These are phyloP conservation scores for Myxocyprinus asiaticus DNA, from an alignment of 2,113 vertebrate genomes.

Conservation along the genomic window DNA sequence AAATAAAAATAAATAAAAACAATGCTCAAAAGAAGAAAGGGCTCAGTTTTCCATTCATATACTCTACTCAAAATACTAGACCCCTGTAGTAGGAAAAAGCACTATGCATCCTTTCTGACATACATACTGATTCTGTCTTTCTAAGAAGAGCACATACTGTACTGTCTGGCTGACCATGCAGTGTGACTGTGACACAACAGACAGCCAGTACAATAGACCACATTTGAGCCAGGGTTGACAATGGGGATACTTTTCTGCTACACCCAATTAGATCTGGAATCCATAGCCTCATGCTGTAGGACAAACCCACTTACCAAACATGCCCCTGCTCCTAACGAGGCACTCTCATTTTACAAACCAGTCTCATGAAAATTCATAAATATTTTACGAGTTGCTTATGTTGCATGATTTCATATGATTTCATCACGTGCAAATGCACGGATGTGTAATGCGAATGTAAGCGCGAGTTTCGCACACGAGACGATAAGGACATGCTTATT, in stretches of 20 bases:
- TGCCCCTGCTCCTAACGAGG: conserved; percentile 63
- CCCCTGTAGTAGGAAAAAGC: neutral
- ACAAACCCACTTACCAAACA: conserved; percentile 43
- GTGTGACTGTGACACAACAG: conserved; percentile 14
- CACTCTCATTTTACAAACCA: no score
- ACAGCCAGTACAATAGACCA: conserved; percentile 5
- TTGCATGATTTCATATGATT: no score
- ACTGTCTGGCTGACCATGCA: neutral
- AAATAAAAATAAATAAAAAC: no score
- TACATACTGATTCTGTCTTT: no score
- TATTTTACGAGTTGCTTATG: no score
- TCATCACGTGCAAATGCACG: no score
- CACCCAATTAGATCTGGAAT: conserved; percentile 65
- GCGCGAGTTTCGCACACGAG: no score
- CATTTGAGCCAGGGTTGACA: conserved; percentile 28
- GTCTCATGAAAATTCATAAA: no score
- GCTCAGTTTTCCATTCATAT: no score
- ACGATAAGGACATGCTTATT: no score
- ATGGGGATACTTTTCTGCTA: conserved; percentile 45
- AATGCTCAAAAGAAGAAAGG: no score
- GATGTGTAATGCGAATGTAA: no score
- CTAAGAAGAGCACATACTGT: neutral
- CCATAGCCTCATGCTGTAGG: conserved; percentile 62
- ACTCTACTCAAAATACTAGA: neutral
- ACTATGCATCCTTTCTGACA: neutral